phyloP scores from a whole-genome alignment of 2,888 invertebrate genomes.

The Lithodes maja region DNA sequence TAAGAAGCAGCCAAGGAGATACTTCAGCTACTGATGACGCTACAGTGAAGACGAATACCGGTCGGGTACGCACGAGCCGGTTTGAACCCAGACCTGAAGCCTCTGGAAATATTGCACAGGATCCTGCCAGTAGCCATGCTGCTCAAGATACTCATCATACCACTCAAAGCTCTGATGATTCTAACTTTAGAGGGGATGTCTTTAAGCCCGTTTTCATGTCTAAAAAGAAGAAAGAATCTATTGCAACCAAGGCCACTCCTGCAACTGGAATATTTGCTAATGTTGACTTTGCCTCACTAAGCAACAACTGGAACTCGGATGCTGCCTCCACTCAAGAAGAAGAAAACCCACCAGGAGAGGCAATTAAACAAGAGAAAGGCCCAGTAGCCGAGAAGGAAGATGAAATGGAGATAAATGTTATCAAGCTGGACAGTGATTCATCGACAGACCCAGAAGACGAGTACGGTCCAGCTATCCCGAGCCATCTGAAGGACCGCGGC shows the following conservation, averaged over 20 bases:
- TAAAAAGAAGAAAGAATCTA: slow-evolving; percentile 38
- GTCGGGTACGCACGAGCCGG: slow-evolving; percentile 36
- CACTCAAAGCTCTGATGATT: not conserved
- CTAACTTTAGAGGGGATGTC: not conserved
- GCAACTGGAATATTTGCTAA: slow-evolving; percentile 69
- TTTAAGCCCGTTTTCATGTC: slow-evolving; percentile 56
- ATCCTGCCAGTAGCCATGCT: not conserved
- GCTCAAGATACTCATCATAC: not conserved
- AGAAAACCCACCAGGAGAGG: not conserved
- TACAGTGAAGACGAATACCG: not conserved
- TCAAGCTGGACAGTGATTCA: slow-evolving; percentile 29
- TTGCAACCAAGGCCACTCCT: not conserved
- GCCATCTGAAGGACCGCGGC: slow-evolving; percentile 49
- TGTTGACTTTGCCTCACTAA: slow-evolving; percentile 68
- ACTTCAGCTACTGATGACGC: not conserved
- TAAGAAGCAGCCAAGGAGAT: not conserved
- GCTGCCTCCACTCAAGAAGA: slow-evolving; percentile 1
- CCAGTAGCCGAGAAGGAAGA: not conserved
- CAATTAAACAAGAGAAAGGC: not conserved
- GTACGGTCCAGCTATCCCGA: slow-evolving; percentile 67
- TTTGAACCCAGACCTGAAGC: slow-evolving; percentile 52
- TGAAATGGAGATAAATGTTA: not conserved
- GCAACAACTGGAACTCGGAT: slow-evolving; percentile 49
- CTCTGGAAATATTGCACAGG: not conserved
- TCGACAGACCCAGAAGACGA: slow-evolving; percentile 52